Evolutionary conservation across 2,888 invertebrate genomes (phyloP), one percentile per base, ranked within the genome.

Genomic region (Meloe dianella): DNA sequence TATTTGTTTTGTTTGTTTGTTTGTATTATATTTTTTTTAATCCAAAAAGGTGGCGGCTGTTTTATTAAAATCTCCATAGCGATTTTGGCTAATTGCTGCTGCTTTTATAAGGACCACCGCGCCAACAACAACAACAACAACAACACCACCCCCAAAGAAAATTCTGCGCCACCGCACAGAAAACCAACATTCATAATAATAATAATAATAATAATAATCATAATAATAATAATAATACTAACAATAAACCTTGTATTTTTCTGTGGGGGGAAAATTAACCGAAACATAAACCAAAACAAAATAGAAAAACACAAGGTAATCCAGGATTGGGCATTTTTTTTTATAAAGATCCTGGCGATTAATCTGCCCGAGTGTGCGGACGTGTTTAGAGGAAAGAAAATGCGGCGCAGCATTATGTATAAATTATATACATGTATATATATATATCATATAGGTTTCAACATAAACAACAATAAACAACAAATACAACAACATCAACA

Each of bases 311-410:
- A 35, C 24, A 60, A 38, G 17, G 41, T 32, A 24, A n/a, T 60
- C 30, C 66, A 61, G 67, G 59, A 54, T 62, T 38, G 38, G 38
- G 38, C 38, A 38, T n/a, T n/a, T n/a, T 14, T 38, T 38, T n/a
- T 14, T 14, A 30, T 27, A 10, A 17, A 32, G 57, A 14, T 27
- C 57, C 57, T 32, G 57, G 57, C 57, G 57, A 24, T 6, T 38
- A 38, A 38, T 57, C 29, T n/a, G 61, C 65, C 62, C 70, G 73
- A 75, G 75, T 74, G 75, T 75, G 75, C 75, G 75, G 74, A 65
- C 72, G 69, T 38, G 38, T 38, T 38, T 10, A 14, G 38, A 14
- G 14, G 14, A 38, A n/a, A 38, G 14, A 2, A 56, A 61, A 64
- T 70, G 74, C 68, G 58, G 59, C 29, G 62, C 62, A 30, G 35